phyloP scores from a whole-genome alignment of 2,113 vertebrate species.

The Balaeniceps rex region DNA sequence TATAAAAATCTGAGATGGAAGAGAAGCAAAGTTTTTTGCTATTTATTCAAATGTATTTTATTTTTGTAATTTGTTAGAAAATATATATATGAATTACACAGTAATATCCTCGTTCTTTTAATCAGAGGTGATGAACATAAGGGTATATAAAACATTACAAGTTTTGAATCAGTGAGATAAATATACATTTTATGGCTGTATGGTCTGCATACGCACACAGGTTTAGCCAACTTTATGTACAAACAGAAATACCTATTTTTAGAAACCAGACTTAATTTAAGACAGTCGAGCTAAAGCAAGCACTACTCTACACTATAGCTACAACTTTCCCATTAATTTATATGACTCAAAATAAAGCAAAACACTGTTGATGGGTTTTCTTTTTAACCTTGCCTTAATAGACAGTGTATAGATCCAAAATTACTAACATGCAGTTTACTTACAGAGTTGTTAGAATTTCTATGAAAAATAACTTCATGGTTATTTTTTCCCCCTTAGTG shows the following conservation, averaged over 20 bases:
- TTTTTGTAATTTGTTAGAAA: not conserved
- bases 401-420: not conserved
- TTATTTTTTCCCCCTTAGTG: not conserved
- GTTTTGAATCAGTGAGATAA: not conserved
- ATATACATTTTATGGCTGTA: not conserved
- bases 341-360: not conserved
- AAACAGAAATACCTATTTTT: constrained; percentile 6
- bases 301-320: not conserved
- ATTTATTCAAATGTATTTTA: not conserved
- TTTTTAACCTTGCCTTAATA: not conserved
- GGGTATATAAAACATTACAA: not conserved
- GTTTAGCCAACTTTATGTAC: not conserved
- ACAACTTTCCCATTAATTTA: not conserved
- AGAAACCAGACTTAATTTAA: not conserved
- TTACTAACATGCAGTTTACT: not conserved
- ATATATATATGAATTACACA: not conserved
- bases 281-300: not conserved
- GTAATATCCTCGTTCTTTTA: not conserved
- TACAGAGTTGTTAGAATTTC: not conserved
- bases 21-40: not conserved
- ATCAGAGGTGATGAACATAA: not conserved
- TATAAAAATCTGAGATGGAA: not conserved
- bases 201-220: not conserved
- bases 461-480: not conserved
- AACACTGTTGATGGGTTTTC: not conserved